Conservation (phyloP, 2,113 vertebrate species). For the Channa maculata region DNA sequence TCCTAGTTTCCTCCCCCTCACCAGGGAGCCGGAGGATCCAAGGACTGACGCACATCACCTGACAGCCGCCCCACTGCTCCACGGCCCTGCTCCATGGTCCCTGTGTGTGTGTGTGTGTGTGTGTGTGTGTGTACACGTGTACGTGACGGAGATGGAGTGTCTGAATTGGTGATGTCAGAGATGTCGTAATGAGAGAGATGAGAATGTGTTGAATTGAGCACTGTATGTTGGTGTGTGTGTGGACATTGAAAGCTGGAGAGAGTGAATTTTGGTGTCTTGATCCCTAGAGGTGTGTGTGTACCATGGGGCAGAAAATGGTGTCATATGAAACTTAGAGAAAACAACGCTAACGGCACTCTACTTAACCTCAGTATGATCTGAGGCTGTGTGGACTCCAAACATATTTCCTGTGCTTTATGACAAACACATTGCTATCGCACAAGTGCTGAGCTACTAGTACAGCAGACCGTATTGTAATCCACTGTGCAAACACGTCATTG, state of each 20-base stretch:
- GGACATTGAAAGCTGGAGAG: slow-evolving; percentile 5
- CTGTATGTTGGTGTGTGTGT: slow-evolving; percentile 31
- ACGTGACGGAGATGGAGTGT: slow-evolving; percentile 53
- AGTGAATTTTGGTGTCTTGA: slow-evolving; percentile 55
- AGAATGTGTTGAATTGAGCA: slow-evolving; percentile 44
- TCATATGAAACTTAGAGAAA: slow-evolving; percentile 56
- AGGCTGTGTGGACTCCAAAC: slow-evolving; percentile 19
- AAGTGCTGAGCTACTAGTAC: neutral
- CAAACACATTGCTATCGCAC: neutral
- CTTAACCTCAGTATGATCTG: slow-evolving; percentile 48
- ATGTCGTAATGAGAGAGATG: slow-evolving; percentile 43
- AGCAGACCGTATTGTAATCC: neutral
- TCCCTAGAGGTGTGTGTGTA: slow-evolving; percentile 24
- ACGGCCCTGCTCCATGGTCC: slow-evolving; percentile 56
- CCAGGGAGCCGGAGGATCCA: slow-evolving; percentile 84
- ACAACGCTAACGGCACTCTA: slow-evolving; percentile 38
- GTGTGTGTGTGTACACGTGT: slow-evolving; percentile 30
- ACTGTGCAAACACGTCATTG: neutral
- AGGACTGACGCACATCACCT: slow-evolving; percentile 87
- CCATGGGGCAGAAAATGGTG: slow-evolving; percentile 59
- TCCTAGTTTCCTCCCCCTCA: slow-evolving; percentile 85
- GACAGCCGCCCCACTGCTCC: slow-evolving; percentile 83
- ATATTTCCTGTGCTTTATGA: neutral
- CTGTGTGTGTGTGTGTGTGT: slow-evolving; percentile 36
- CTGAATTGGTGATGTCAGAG: slow-evolving; percentile 48